These are phyloP conservation scores for Chrysocyon brachyurus DNA, from an alignment of 2,797 vertebrate species.

Conservation along the genomic window DNA sequence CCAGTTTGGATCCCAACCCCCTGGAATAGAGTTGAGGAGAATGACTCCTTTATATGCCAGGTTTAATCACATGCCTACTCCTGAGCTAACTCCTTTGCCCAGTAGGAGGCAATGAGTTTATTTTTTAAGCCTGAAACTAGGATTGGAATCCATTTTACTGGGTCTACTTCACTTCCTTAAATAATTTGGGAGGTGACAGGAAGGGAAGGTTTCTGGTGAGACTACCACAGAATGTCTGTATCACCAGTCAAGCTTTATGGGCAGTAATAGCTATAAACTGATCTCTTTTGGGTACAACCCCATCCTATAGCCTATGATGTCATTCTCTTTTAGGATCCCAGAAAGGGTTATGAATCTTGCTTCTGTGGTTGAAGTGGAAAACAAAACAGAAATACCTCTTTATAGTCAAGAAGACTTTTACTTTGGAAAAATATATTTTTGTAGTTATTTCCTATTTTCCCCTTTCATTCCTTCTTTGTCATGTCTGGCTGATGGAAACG, in stretches of 20 bases:
- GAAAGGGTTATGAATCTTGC: not conserved
- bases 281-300: not conserved
- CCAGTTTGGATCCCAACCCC: not conserved
- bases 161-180: not conserved
- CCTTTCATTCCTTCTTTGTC: not conserved
- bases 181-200: not conserved
- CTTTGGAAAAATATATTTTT: not conserved
- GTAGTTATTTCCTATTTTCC: not conserved
- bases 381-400: not conserved
- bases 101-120: not conserved
- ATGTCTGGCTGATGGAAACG: not conserved
- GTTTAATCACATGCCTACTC: not conserved
- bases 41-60: not conserved
- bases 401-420: not conserved
- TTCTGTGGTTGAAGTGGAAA: not conserved
- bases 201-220: not conserved
- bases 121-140: not conserved
- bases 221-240: not conserved
- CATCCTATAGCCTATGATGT: not conserved
- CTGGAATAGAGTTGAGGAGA: not conserved
- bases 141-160: conserved; percentile 26
- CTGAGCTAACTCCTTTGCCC: not conserved
- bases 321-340: not conserved
- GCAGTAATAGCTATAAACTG: not conserved
- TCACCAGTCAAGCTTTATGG: not conserved